Conservation (phyloP, 2,888 invertebrate species). For the Selenia dentaria region DNA sequence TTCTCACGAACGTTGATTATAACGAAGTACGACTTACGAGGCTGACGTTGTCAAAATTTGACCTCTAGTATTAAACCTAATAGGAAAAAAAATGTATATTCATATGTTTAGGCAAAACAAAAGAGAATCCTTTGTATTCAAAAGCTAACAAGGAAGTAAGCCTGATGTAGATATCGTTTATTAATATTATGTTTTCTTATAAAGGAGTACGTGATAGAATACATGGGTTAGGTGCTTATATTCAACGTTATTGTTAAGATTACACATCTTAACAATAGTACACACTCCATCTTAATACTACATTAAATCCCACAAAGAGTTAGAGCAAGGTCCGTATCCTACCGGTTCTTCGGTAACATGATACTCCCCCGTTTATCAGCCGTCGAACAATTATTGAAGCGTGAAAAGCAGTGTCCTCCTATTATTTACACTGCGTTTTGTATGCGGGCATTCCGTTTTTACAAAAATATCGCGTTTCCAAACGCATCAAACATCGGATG, state of each 20-base stretch:
- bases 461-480: constrained; percentile 79
- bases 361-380: constrained; percentile 80
- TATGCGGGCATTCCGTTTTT: constrained; percentile 79
- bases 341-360: constrained; percentile 69
- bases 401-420: constrained; percentile 84
- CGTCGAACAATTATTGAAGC: constrained; percentile 84
- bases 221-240: too few relatives aligned
- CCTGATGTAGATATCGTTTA: too few relatives aligned
- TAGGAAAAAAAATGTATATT: too few relatives aligned
- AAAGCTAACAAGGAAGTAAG: too few relatives aligned
- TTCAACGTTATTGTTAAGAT: constrained; percentile 25
- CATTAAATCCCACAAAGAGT: constrained; percentile 59
- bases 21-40: too few relatives aligned
- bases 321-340: constrained; percentile 59
- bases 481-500: constrained; percentile 29
- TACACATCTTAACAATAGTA: constrained; percentile 34
- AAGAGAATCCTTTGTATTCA: too few relatives aligned
- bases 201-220: too few relatives aligned
- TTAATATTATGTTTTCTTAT: too few relatives aligned
- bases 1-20: too few relatives aligned
- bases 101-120: too few relatives aligned
- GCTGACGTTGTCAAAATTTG: too few relatives aligned
- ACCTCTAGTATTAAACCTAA: too few relatives aligned
- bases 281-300: constrained; percentile 29
- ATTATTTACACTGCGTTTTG: constrained; percentile 82